Conservation (phyloP, 64 coral and sea anemone genomes). For the Cladopsammia gracilis region DNA sequence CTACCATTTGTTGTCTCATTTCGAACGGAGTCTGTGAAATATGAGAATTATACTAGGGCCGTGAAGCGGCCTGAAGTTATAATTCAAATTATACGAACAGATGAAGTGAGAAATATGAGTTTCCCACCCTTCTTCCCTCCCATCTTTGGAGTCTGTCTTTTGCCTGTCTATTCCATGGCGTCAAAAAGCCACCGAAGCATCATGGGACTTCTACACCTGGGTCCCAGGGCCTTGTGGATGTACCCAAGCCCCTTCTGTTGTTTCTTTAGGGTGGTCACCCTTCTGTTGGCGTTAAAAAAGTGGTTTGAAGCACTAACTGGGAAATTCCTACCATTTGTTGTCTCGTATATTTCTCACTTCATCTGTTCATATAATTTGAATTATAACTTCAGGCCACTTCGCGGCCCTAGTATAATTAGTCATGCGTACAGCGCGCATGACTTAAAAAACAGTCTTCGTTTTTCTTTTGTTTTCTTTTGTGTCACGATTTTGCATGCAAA, state of each 20-base stretch:
- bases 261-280: not conserved
- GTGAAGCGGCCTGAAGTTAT: no score
- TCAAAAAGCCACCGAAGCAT: slow-evolving; percentile 24
- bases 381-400: no score
- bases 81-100: not conserved
- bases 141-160: not conserved
- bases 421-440: no score
- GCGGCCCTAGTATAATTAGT: not conserved
- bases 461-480: no score
- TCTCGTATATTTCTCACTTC: slow-evolving; percentile 9
- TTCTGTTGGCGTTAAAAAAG: not conserved
- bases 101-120: not conserved
- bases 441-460: no score
- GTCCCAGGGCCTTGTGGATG: not conserved
- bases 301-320: not conserved
- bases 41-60: not conserved
- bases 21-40: no score
- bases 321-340: slow-evolving; percentile 26
- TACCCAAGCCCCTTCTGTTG: not conserved
- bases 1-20: not conserved
- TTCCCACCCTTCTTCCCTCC: no score
- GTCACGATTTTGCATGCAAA: no score
- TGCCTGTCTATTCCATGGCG: not conserved
- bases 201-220: not conserved
- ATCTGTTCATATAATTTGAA: not conserved